Base-by-base conservation (phyloP, 2,888 invertebrate species). In the Epinotia bilunana region DNA sequence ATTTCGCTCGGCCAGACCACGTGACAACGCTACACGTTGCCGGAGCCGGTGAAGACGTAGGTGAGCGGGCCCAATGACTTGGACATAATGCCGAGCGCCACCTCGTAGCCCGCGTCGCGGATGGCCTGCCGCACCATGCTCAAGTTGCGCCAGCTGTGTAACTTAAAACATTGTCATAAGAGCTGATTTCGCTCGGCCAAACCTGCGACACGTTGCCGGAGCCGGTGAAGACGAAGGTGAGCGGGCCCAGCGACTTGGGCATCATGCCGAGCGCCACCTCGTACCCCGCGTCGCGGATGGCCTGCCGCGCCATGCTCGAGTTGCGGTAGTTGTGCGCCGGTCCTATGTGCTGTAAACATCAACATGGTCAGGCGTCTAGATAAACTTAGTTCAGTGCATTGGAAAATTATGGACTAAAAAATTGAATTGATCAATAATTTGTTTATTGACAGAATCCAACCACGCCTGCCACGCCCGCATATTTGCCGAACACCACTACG, bases 321-420 rank as follows among this genome's bases (percentile, higher is more conserved):
- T 98, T 99, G 53, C 99, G 95, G 91, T 99, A 99, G 91, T 99
- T 99, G 87, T 99, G 99, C 0, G 99, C 99, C 5, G 99, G 98
- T 0, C 99, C 99, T 79, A 99, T 98, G 86, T 99, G 99, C 97
- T 97, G 85, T 5, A 88, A 84, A 53, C n/a, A n/a, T 53, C 16
- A 53, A 16, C 49, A 49, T 49, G 49, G 49, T 49, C 49, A 16
- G 12, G 12, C 13, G 13, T 46, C 46, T 46, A 43, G 23, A 28
- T 33, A 33, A 9, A 39, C 39, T 39, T 39, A 39, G 33, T 33
- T 6, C 5, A 33, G 39, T 3, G 39, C 39, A 39, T 39, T 39
- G 9, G 9, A 39, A 7, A 39, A 39, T 39, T 39, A 39, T 39
- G 9, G 39, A 39, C 2, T 7, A 9, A 39, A 7, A 39, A 9